Evolutionary conservation across 64 coral and sea anemone species (phyloP).

Genomic region (Acropora yongei): DNA sequence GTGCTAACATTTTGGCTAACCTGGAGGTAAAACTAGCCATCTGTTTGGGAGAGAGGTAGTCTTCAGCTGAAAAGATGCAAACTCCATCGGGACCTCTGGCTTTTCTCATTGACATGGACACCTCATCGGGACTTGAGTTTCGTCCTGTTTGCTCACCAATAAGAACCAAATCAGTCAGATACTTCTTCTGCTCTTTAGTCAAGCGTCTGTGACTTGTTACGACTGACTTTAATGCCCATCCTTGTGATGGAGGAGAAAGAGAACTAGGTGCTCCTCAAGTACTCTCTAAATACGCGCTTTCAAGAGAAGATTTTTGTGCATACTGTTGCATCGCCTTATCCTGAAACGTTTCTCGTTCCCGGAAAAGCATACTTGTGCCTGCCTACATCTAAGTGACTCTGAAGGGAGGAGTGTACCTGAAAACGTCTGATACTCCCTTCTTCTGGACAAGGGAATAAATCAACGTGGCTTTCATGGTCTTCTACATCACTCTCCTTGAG

Average conservation of each 20-base stretch:
- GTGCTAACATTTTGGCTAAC: neutral
- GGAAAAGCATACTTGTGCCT: no score
- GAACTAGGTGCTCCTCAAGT: neutral
- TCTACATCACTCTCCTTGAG: slow-evolving; percentile 18
- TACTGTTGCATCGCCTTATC: slow-evolving; percentile 24
- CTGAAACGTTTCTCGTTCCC: no score
- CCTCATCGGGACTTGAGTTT: slow-evolving; percentile 38
- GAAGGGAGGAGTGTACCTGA: slow-evolving; percentile 38
- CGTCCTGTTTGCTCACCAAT: slow-evolving; percentile 50
- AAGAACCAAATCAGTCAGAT: slow-evolving; percentile 55
- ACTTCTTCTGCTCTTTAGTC: slow-evolving; percentile 41
- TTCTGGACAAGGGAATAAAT: slow-evolving; percentile 52
- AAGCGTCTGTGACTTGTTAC: slow-evolving; percentile 13
- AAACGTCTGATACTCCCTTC: slow-evolving; percentile 32
- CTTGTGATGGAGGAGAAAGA: neutral
- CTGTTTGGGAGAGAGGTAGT: slow-evolving; percentile 24
- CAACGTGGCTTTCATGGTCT: neutral
- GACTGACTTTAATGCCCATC: slow-evolving; percentile 14
- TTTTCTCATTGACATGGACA: slow-evolving; percentile 52
- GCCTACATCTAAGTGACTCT: slow-evolving; percentile 29
- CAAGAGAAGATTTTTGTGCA: slow-evolving; percentile 31
- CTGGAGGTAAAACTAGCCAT: neutral
- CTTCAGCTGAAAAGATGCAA: neutral
- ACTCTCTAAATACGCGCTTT: neutral
- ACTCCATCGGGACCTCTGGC: neutral